Conservation (phyloP, 1,140 invertebrate genomes). For the Lerema accius region DNA sequence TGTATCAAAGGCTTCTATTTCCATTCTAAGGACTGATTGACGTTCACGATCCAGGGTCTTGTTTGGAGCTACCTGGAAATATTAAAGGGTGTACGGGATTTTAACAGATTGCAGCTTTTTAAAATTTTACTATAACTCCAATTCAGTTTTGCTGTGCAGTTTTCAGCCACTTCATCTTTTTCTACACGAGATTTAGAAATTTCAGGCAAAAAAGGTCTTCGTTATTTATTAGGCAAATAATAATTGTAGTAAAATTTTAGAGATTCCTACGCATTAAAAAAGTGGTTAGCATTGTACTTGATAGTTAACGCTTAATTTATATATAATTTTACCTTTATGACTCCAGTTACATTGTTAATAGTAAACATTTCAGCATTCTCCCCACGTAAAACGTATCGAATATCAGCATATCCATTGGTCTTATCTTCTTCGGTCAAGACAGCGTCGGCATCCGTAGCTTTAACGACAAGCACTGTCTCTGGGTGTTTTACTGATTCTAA, state of each 20-base stretch:
- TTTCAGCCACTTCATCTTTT: too few relatives aligned
- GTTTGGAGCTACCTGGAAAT: constrained; percentile 84
- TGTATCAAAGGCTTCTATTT: constrained; percentile 89
- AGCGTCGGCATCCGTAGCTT: constrained; percentile 88
- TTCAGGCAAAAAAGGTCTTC: too few relatives aligned
- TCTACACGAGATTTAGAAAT: too few relatives aligned
- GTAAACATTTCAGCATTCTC: constrained; percentile 88
- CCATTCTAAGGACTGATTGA: constrained; percentile 86
- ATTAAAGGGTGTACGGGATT: constrained; percentile 13
- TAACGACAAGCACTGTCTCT: constrained; percentile 87
- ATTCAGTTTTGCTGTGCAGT: too few relatives aligned
- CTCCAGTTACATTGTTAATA: constrained; percentile 87
- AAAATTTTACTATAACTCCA: too few relatives aligned
- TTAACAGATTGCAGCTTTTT: too few relatives aligned
- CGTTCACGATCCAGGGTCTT: constrained; percentile 89
- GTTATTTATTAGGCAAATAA: too few relatives aligned
- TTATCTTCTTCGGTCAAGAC: constrained; percentile 84
- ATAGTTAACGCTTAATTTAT: too few relatives aligned
- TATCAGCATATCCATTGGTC: constrained; percentile 85
- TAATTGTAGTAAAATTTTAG: too few relatives aligned
- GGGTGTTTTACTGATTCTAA: constrained; percentile 87
- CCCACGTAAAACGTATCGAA: constrained; percentile 87
- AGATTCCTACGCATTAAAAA: too few relatives aligned
- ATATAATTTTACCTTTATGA: constrained; percentile 86
- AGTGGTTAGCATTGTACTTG: too few relatives aligned